These are phyloP conservation scores for Rattus rattus DNA, from an alignment of 2,113 vertebrate species.

Conservation along the genomic window DNA sequence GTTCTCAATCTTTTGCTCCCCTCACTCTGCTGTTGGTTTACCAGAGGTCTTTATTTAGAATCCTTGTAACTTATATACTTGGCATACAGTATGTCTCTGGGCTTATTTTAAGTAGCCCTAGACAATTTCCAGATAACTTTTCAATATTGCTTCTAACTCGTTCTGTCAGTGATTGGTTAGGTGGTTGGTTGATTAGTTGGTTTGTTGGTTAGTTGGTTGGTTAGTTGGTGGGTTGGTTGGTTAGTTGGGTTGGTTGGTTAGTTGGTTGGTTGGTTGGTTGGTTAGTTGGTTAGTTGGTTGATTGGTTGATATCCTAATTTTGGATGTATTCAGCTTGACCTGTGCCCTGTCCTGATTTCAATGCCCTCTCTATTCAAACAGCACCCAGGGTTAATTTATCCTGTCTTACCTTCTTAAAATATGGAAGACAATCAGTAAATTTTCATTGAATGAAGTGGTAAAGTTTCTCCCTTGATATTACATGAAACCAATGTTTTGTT, in stretches of 20 bases:
- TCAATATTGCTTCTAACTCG: background rate
- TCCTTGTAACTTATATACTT: slow-evolving; percentile 17
- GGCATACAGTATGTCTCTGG: background rate
- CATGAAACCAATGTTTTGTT: background rate
- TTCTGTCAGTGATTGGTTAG: background rate
- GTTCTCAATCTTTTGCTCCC: background rate
- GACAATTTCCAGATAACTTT: background rate
- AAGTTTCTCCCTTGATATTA: background rate
- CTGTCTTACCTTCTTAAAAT: background rate
- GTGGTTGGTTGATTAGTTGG: background rate
- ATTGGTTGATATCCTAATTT: background rate
- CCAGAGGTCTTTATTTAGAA: background rate
- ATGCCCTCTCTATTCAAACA: background rate
- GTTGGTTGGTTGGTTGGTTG: background rate
- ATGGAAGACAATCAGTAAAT: background rate
- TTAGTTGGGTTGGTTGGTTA: background rate
- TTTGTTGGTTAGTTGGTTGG: too few species aligned
- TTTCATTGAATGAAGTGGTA: slow-evolving; percentile 13
- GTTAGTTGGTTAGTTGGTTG: background rate
- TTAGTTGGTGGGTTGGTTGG: too few species aligned
- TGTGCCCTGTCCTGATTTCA: background rate
- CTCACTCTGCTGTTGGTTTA: background rate
- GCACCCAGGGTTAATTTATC: background rate
- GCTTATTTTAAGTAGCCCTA: background rate
- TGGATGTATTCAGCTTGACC: background rate